These are phyloP conservation scores for Malurus melanocephalus DNA, from an alignment of 2,113 vertebrate genomes.

Conservation along the genomic window DNA sequence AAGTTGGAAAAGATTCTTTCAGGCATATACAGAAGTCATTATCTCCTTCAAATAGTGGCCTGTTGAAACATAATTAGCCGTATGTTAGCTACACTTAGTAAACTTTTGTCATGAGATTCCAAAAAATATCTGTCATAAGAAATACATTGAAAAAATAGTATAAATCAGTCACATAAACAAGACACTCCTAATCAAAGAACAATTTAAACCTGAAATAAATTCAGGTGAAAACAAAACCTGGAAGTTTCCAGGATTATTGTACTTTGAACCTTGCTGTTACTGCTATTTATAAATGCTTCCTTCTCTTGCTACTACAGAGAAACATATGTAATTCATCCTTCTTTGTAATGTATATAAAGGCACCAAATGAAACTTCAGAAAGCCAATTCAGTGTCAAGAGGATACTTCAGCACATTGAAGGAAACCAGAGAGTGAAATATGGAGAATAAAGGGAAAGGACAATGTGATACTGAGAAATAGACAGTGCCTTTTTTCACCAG, in stretches of 20 bases:
- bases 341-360: background rate
- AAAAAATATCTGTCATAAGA: background rate
- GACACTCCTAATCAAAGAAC: background rate
- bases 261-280: background rate
- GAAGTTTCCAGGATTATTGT: background rate
- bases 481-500: background rate
- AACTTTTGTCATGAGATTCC: background rate
- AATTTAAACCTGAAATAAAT: background rate
- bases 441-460: background rate
- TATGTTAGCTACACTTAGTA: background rate
- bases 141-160: background rate
- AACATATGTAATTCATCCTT: background rate
- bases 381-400: background rate
- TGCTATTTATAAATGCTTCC: background rate
- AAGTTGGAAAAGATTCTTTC: constrained; percentile 95
- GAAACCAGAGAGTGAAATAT: background rate
- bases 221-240: background rate
- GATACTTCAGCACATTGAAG: background rate
- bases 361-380: background rate
- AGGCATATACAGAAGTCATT: constrained; percentile 98
- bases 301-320: background rate
- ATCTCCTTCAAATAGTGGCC: constrained; percentile 97
- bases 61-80: constrained; percentile 67
- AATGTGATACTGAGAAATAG: background rate
- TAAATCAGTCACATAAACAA: background rate